A percentile compares a stretch with the other conserved stretches of the same genome.
Conservation (phyloP, 2,888 invertebrate species). For the Heliconius hortense region DNA sequence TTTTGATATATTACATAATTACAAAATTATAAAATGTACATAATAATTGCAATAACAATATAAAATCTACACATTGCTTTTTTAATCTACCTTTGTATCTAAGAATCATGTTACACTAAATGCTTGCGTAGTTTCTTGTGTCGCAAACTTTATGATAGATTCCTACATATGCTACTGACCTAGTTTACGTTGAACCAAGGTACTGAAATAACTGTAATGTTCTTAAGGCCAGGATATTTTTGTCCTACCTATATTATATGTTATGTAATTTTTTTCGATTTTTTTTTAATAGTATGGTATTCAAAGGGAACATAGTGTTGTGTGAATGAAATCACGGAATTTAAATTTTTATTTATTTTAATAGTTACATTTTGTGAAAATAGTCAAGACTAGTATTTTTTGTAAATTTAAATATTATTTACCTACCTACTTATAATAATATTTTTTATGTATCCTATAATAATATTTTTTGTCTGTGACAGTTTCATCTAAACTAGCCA, state of each 20-base stretch:
- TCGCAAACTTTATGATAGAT: constrained; percentile 57
- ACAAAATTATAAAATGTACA: background rate
- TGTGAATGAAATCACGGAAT: background rate
- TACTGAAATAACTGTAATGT: constrained; percentile 60
- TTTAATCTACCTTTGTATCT: constrained; percentile 18
- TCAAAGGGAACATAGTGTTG: background rate
- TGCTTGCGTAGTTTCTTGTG: constrained; percentile 43
- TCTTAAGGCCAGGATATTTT: constrained; percentile 55
- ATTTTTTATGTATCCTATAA: too few species aligned
- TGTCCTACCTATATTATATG: constrained; percentile 36
- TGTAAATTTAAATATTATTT: too few species aligned
- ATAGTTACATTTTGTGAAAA: background rate
- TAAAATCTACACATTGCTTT: constrained; percentile 5
- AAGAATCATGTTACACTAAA: constrained; percentile 40
- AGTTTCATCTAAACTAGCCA: too few species aligned
- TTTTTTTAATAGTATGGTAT: too few species aligned
- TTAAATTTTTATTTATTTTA: background rate
- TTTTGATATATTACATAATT: background rate
- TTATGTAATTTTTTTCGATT: too few species aligned
- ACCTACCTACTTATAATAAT: too few species aligned
- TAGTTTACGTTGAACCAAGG: constrained; percentile 53
- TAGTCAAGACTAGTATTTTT: background rate
- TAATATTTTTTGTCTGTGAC: too few species aligned
- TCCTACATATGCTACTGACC: constrained; percentile 59
- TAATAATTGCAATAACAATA: background rate